These are phyloP conservation scores for Carpatolechia fugitivella DNA, from an alignment of 2,888 invertebrate genomes.

Conservation along the genomic window DNA sequence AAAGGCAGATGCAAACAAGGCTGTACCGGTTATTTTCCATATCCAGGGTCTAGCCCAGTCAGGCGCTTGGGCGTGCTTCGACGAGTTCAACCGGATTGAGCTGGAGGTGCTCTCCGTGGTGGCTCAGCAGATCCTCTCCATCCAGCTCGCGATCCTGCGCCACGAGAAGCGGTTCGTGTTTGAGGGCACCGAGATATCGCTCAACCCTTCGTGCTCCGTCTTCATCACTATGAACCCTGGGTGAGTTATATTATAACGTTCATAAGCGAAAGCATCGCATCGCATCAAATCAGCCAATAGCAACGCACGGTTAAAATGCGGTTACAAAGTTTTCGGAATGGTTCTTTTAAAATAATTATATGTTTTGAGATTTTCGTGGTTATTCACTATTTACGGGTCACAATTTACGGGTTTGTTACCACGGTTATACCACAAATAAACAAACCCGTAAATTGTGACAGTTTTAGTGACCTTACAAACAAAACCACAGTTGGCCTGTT, in stretches of 20 bases:
- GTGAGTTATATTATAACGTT: conserved; percentile 55
- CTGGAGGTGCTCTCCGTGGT: conserved; percentile 95
- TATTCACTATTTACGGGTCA: no score
- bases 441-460: no score
- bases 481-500: no score
- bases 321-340: no score
- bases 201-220: conserved; percentile 93
- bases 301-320: no score
- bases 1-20: no score
- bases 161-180: conserved; percentile 90
- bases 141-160: conserved; percentile 91
- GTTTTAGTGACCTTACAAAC: no score
- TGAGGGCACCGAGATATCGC: conserved; percentile 93
- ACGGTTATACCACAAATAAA: no score
- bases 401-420: no score
- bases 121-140: conserved; percentile 95
- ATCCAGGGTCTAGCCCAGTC: conserved; percentile 91
- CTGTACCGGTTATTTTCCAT: not conserved
- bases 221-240: conserved; percentile 98
- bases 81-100: conserved; percentile 96
- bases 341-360: no score
- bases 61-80: conserved; percentile 97
- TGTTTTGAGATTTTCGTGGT: not conserved
- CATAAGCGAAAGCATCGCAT: not conserved
- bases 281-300: no score